Base-by-base conservation (phyloP, 2,113 vertebrate genomes). In the Myotis davidii region DNA sequence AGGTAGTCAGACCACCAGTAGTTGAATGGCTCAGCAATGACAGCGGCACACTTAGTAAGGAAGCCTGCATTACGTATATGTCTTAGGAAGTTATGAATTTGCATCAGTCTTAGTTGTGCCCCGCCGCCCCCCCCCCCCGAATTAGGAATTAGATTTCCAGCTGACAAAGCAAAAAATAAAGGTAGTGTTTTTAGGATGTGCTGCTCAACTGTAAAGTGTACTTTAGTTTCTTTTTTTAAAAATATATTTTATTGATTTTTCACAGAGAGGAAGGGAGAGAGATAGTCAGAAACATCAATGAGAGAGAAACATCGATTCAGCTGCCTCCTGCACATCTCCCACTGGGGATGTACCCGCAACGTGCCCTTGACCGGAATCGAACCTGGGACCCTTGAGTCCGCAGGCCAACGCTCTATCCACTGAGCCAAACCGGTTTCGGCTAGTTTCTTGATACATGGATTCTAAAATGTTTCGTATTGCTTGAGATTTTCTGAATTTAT, bases 401-500 rank as follows among this genome's bases (percentile, higher is more conserved):
- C n/a, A n/a, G n/a, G n/a, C n/a, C n/a, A n/a, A n/a, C n/a, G n/a
- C n/a, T n/a, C n/a, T n/a, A n/a, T n/a, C n/a, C n/a, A n/a, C n/a
- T n/a, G n/a, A n/a, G n/a, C n/a, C n/a, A n/a, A n/a, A n/a, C n/a
- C n/a, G n/a, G n/a, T n/a, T n/a, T n/a, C n/a, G n/a, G n/a, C n/a
- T 50, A 70, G 14, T 88, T 79, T 76, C 45, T 20, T 50, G 25
- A 17, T 69, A 25, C 12, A 12, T 45, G 8, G 90, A 89, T 85
- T 87, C 67, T 94, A 61, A 48, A 79, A 82, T 32, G 45, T 54
- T 65, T 81, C 45, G 45, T 13, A 32, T 81, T 72, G 81, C 27
- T 90, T 86, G 92, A 76, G 45, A 70, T 64, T 93, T 88, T 94
- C n/a, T 61, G 32, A 69, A 21, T 89, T 93, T 78, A 5, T 72